Conservation (phyloP, 1,140 invertebrate genomes). For the Tetranychus cinnabarinus region DNA sequence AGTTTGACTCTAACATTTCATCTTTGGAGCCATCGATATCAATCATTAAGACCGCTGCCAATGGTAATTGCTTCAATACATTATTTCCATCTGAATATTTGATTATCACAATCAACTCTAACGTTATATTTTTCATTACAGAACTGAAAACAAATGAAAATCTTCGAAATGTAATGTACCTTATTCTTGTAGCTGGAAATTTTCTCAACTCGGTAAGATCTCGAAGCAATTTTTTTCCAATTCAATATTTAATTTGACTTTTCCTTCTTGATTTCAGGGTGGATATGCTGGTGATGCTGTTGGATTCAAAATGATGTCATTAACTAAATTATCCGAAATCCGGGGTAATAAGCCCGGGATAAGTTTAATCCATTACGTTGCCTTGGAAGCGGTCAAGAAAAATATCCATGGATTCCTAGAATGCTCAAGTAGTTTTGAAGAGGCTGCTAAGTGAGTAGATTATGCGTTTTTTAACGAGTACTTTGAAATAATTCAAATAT, state of each 20-base stretch:
- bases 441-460: slow-evolving; percentile 52
- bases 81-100: neutral
- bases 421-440: slow-evolving; percentile 51
- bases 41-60: slow-evolving; percentile 65
- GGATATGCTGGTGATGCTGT: slow-evolving; percentile 93
- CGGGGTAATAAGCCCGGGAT: slow-evolving; percentile 87
- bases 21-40: slow-evolving; percentile 78
- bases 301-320: slow-evolving; percentile 73
- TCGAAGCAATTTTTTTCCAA: neutral
- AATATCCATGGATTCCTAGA: slow-evolving; percentile 53
- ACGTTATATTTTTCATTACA: slow-evolving; percentile 15
- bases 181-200: slow-evolving; percentile 75
- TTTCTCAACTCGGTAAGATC: slow-evolving; percentile 67
- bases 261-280: slow-evolving; percentile 34
- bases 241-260: neutral
- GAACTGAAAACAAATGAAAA: slow-evolving; percentile 49
- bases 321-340: slow-evolving; percentile 85
- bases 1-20: slow-evolving; percentile 71
- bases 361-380: slow-evolving; percentile 88
- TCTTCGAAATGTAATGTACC: slow-evolving; percentile 67
- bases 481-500: no score
- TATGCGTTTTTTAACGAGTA: neutral
- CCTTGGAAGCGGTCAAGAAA: slow-evolving; percentile 51
- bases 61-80: slow-evolving; percentile 26
- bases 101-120: neutral